These are phyloP conservation scores for Petrosia ficiformis DNA, from an alignment of 37 sponge, comb jelly and placozoan genomes.

Conservation along the genomic window DNA sequence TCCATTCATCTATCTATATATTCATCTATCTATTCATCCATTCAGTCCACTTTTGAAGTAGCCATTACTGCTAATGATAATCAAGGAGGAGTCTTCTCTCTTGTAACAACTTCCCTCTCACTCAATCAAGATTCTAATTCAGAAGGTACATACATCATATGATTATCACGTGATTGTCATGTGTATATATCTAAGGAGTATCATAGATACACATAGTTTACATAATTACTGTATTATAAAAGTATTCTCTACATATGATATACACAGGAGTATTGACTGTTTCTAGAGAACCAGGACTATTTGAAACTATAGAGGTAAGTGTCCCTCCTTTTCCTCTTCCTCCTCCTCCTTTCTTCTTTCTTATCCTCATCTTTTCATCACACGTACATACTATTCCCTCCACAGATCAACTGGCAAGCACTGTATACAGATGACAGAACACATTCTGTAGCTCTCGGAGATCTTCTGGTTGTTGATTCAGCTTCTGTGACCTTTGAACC, in stretches of 20 bases:
- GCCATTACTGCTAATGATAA: slow-evolving; percentile 55
- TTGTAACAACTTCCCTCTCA: slow-evolving; percentile 26
- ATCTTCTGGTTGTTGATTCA: slow-evolving; percentile 9
- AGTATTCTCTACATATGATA: no score
- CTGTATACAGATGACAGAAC: slow-evolving; percentile 6
- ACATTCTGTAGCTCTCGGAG: slow-evolving; percentile 15
- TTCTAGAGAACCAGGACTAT: slow-evolving; percentile 21
- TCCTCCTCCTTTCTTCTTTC: no score
- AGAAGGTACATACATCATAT: background rate
- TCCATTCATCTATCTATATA: no score
- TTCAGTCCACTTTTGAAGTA: slow-evolving; percentile 48
- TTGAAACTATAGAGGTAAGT: slow-evolving; percentile 22
- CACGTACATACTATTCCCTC: background rate
- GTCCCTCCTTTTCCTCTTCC: no score
- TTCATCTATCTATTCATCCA: background rate
- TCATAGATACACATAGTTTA: no score
- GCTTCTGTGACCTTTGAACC: slow-evolving; percentile 42
- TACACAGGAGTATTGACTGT: slow-evolving; percentile 38
- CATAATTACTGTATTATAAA: background rate
- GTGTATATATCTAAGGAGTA: no score
- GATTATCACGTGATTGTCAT: no score
- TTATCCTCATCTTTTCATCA: background rate
- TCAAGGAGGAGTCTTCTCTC: slow-evolving; percentile 57
- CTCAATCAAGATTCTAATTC: slow-evolving; percentile 41
- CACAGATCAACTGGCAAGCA: slow-evolving; percentile 34